Base-by-base conservation (phyloP, 2,797 vertebrate species). In the Philypnodon macrostomus region DNA sequence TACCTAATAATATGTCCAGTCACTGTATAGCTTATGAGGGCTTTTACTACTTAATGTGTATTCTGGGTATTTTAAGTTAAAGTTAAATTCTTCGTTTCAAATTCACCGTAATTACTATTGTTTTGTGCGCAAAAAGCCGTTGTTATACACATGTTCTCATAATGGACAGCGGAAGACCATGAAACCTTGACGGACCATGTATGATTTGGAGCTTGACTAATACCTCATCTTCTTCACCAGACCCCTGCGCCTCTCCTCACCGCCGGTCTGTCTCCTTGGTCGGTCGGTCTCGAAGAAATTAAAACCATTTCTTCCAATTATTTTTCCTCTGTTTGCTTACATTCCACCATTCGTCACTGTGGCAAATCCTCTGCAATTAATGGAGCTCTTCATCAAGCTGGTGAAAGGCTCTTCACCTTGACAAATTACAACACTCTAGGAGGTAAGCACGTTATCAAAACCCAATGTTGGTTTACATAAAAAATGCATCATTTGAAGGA, bases 271-370 rank as follows among this genome's bases (percentile, higher is more conserved):
- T 75, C 70, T 78, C 34, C 58, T 74, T n/a, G n/a, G 53, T 73
- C 56, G 53, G 56, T 45, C 53, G 40, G 46, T 75, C 70, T 78
- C 34, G 77, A 83, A 69, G 47, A 75, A 81, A 87, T 75, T 49
- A 75, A 80, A 83, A 65, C 52, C 61, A 63, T 74, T 75, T 58
- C 67, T 53, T 67, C 78, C 57, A 65, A 71, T 76, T 65, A 73
- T 57, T 58, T 60, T 70, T 50, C 21, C 54, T 55, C 53, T 53
- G 70, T 63, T 58, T 12, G 23, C 61, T 75, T 82, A 60, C 59
- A 47, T 60, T 55, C 41, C 15, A 12, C 12, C 42, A 36, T 39
- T 18, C 47, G 61, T 54, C 17, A 11, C 49, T 33, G 47, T 46
- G 4, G 14, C 50, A 10, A 65, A 62, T 60, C 57, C 37, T 32